Base-by-base conservation (phyloP, 2,113 vertebrate genomes). In the Alligator sinensis region DNA sequence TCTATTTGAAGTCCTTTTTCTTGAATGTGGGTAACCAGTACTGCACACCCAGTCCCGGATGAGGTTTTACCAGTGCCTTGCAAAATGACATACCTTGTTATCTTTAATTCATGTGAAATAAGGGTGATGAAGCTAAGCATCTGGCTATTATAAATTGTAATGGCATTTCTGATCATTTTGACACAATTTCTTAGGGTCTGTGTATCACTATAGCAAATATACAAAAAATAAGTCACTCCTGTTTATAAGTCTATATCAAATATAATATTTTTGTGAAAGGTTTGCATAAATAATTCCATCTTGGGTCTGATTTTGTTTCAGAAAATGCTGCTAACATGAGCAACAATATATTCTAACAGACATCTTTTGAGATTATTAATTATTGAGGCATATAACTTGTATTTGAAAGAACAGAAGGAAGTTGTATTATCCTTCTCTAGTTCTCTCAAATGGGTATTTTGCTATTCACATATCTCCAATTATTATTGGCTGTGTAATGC, bases 281-380 rank as follows among this genome's bases (percentile, higher is more conserved):
- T 92, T n/a, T 64, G 7, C 19, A 87, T 47, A 12, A 64, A 83
- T 9, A 61, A 25, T 22, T 90, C 30, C 70, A 88, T 64, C 84
- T 94, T 93, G 68, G 85, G 87, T 86, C 87, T 91, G 93, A 55
- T 91, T 97, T 95, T 94, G 15, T 55, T 90, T 81, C 22, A 91
- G 83, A 84, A 96, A 94, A 57, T n/a, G 0, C 25, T 93, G 64
- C 75, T 79, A 77, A 47, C 34, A 82, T 3, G 89, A 57, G 12
- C 93, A 4, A 84, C 77, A 83, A 85, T 90, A 58, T 72, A 87
- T 94, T 80, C 10, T 4, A 87, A 70, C 18, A 59, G 21, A 30
- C 61, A 80, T 5, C 1, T 74, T 63, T 27, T 86, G 27, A 92
- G 68, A 90, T 93, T 92, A 87, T 22, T 64, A 92, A 89, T 96